Base-by-base conservation (phyloP, 2,797 vertebrate species). In the Choloepus didactylus region DNA sequence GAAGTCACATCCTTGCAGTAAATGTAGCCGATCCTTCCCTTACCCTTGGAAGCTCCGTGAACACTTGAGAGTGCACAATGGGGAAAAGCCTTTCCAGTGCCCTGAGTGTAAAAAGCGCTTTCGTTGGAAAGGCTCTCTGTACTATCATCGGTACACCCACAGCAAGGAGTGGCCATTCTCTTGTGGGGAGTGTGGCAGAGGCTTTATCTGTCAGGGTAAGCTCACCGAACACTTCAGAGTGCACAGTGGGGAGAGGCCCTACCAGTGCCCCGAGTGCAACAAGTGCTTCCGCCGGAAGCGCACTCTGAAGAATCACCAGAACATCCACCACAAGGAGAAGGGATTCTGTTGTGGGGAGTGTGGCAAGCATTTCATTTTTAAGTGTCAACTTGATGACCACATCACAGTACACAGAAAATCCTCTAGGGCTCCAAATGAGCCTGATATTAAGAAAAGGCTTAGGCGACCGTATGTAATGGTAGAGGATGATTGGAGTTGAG, bases 401-500 rank as follows among this genome's bases (percentile, higher is more conserved):
- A 35, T 35, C 35, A 35, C 35, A 35, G 95, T 96, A 62, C 96
- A 97, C n/a, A 0, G 62, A 0, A 96, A 95, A 9, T 27, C 95
- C 59, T 81, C 21, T 3, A 4, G 2, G 9, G 83, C 56, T 2
- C 83, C 91, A 0, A 23, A 4, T 2, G 76, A 87, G 67, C 76
- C 93, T 1, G 94, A 91, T 2, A 1, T 82, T 1, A 76, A 96
- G 96, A 77, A 87, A 4, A 92, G 96, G 84, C 95, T 95, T 3
- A 81, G 91, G 80, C 96, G 93, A 19, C 91, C 96, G 14, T 96
- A 96, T 0, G 97, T 93, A 0, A 97, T 97, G 97, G 95, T 96
- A 1, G 94, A 97, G 76, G 97, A 94, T 0, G 97, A 97, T n/a
- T 97, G 97, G 96, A 97, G 95, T n/a, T 97, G 91, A 97, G 73